phyloP scores from a whole-genome alignment of 1,140 invertebrate species.

The Calephelis nemesis region DNA sequence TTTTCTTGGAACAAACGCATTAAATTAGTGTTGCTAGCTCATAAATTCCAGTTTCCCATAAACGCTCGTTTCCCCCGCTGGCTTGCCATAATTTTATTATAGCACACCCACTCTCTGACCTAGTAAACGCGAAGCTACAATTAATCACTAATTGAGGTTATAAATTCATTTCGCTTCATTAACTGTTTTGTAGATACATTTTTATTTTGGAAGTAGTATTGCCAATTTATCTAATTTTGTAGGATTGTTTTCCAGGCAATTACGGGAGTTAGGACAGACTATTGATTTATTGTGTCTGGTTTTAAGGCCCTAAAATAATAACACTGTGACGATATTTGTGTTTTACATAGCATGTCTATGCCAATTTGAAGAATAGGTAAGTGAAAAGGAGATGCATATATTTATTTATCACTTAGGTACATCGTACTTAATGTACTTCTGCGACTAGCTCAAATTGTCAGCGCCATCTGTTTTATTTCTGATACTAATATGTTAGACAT shows the following conservation, averaged over 20 bases:
- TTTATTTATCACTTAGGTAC: too few species aligned
- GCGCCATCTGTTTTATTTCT: too few species aligned
- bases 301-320: too few species aligned
- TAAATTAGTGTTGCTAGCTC: constrained; percentile 21
- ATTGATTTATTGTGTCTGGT: too few species aligned
- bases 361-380: too few species aligned
- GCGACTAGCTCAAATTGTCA: too few species aligned
- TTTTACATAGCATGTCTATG: too few species aligned
- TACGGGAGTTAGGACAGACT: too few species aligned
- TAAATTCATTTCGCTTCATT: constrained; percentile 27
- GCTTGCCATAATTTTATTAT: constrained; percentile 34
- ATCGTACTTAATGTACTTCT: too few species aligned
- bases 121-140: constrained; percentile 31
- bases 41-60: constrained; percentile 42
- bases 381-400: too few species aligned
- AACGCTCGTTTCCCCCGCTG: constrained; percentile 35
- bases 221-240: background rate
- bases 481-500: too few species aligned
- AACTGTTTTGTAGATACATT: constrained; percentile 10
- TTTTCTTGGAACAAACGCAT: constrained; percentile 14
- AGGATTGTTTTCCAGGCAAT: background rate
- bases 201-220: constrained; percentile 4
- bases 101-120: constrained; percentile 33
- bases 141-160: constrained; percentile 37
- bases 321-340: too few species aligned